These are phyloP conservation scores for Crenichthys baileyi DNA, from an alignment of 2,797 vertebrate genomes.

Conservation along the genomic window DNA sequence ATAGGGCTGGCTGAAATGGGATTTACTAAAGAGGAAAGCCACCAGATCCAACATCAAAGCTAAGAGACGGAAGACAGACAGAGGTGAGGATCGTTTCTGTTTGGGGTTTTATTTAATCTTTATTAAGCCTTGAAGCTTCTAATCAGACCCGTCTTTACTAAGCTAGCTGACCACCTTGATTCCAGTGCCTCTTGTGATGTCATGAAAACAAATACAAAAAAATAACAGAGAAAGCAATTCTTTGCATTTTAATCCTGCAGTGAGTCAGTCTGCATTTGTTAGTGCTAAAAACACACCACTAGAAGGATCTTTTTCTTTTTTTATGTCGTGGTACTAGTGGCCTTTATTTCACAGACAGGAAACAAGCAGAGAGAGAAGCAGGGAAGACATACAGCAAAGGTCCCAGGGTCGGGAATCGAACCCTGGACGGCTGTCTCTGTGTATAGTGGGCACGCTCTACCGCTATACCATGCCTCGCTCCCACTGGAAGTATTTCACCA, in stretches of 20 bases:
- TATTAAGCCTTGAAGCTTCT: neutral
- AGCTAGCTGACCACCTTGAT: neutral
- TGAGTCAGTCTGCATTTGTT: too few relatives aligned
- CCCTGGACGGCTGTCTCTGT: too few relatives aligned
- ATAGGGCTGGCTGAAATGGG: neutral
- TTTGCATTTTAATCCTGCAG: neutral
- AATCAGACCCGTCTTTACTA: neutral
- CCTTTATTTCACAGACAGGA: too few relatives aligned
- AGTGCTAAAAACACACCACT: too few relatives aligned
- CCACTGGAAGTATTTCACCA: neutral
- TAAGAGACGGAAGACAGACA: neutral
- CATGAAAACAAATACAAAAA: neutral
- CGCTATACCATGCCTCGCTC: too few relatives aligned
- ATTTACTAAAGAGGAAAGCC: neutral
- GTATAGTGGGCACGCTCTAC: too few relatives aligned
- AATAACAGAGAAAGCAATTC: neutral
- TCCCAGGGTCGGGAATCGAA: too few relatives aligned
- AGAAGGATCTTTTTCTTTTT: too few relatives aligned
- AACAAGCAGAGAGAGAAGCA: too few relatives aligned
- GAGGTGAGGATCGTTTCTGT: slow-evolving; percentile 6
- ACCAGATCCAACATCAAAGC: slow-evolving; percentile 9
- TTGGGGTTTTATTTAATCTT: neutral
- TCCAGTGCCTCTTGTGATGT: neutral
- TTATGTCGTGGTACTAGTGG: too few relatives aligned
- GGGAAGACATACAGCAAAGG: too few relatives aligned